phyloP scores from a whole-genome alignment of 2,888 invertebrate species.

The Cerastis rubricosa region DNA sequence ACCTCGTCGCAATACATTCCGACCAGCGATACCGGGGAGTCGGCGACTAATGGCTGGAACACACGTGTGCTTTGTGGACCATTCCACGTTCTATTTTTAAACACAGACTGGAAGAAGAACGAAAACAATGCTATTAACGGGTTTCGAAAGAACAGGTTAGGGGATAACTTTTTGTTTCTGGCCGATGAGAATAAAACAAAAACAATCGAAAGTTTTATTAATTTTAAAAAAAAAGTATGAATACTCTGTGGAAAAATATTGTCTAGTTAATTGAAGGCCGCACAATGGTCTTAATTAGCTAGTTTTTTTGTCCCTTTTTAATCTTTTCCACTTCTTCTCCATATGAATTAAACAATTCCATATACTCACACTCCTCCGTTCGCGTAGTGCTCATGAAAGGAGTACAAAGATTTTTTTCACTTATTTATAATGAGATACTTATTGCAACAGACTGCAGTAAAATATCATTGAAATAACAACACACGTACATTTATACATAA shows the following conservation, averaged over 20 bases:
- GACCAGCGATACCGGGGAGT: slow-evolving; percentile 72
- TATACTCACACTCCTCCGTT: neutral
- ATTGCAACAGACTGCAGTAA: neutral
- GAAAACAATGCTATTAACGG: slow-evolving; percentile 49
- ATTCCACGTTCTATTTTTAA: slow-evolving; percentile 61
- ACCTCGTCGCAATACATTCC: slow-evolving; percentile 77
- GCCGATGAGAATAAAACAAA: slow-evolving; percentile 21
- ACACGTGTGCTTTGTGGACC: slow-evolving; percentile 68
- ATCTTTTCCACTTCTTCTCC: neutral
- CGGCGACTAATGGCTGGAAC: slow-evolving; percentile 72
- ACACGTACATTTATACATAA: neutral
- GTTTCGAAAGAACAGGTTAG: slow-evolving; percentile 44
- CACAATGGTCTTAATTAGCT: neutral
- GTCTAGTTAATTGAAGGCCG: slow-evolving; percentile 1
- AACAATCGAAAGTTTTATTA: neutral
- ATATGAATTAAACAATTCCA: neutral
- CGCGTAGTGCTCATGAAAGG: neutral
- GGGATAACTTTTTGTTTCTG: slow-evolving; percentile 30
- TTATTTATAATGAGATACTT: neutral
- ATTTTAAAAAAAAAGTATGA: slow-evolving; percentile 3
- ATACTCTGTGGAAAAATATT: slow-evolving; percentile 32
- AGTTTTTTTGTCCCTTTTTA: neutral
- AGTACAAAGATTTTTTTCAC: neutral
- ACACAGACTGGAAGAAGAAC: slow-evolving; percentile 51
- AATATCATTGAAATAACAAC: slow-evolving; percentile 16